Percentiles rank a stretch among this genome's conserved stretches.
Conservation (phyloP, 2,113 vertebrate species). For the Equus przewalskii region DNA sequence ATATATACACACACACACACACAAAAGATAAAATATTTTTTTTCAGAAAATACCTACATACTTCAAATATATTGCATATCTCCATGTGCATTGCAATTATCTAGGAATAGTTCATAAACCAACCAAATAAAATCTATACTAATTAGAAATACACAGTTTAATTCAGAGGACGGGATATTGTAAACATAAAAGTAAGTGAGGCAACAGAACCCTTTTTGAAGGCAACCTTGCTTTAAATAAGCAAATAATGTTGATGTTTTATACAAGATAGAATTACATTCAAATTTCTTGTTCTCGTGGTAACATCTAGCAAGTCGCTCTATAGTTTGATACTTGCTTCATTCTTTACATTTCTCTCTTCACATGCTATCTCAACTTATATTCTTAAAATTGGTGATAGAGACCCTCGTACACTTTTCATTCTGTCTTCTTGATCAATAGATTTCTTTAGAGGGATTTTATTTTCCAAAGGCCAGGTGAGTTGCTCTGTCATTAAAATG, state of each 20-base stretch:
- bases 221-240: conserved; percentile 8
- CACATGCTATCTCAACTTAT: neutral
- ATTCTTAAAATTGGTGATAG: conserved; percentile 14
- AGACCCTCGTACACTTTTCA: conserved; percentile 39
- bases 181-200: neutral
- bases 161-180: neutral
- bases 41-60: conserved; percentile 41
- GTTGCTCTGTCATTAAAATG: conserved; percentile 63
- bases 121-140: conserved; percentile 38
- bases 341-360: neutral
- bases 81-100: neutral
- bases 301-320: neutral
- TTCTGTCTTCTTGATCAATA: conserved; percentile 70
- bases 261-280: conserved; percentile 7
- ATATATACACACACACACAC: neutral
- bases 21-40: conserved; percentile 8
- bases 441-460: conserved; percentile 62
- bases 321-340: neutral
- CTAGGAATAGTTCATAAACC: neutral
- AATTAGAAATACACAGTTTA: conserved; percentile 12
- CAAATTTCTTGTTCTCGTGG: neutral
- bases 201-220: neutral
- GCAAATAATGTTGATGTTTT: conserved; percentile 36
- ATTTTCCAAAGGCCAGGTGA: conserved; percentile 76
- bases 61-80: conserved; percentile 41